phyloP scores from a whole-genome alignment of 2,113 vertebrate species.

The Lethenteron reissneri region DNA sequence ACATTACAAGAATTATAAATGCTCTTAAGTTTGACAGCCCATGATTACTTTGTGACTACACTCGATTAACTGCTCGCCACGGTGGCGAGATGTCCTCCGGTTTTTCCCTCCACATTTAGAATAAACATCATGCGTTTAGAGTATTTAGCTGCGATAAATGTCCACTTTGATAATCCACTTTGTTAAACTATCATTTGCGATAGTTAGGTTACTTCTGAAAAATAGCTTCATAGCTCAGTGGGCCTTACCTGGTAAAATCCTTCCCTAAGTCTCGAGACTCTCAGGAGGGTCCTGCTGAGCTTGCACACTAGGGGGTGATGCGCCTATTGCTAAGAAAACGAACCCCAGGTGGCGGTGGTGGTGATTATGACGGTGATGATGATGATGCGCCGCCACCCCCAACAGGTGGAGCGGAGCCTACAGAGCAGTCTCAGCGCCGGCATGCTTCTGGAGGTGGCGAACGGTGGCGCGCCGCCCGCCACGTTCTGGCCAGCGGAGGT shows the following conservation, averaged over 20 bases:
- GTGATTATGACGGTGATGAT: not conserved
- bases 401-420: conserved; percentile 72
- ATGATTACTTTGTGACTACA: not conserved
- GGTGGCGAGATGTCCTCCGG: no score
- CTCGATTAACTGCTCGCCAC: no score
- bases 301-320: not conserved
- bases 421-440: conserved; percentile 81
- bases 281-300: not conserved
- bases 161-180: no score
- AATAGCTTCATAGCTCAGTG: no score
- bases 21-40: not conserved
- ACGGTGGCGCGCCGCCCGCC: conserved; percentile 46
- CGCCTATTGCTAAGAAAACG: not conserved
- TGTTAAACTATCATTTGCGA: no score
- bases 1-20: no score
- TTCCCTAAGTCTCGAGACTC: not conserved
- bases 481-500: conserved; percentile 86
- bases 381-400: no score
- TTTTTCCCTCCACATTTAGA: no score
- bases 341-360: not conserved
- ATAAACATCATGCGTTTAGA: no score
- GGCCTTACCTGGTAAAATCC: not conserved
- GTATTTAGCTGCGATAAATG: no score
- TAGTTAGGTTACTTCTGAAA: no score
- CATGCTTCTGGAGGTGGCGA: conserved; percentile 77